Evolutionary conservation across 1,140 invertebrate species (phyloP).

Genomic region (Cydia strobilella): DNA sequence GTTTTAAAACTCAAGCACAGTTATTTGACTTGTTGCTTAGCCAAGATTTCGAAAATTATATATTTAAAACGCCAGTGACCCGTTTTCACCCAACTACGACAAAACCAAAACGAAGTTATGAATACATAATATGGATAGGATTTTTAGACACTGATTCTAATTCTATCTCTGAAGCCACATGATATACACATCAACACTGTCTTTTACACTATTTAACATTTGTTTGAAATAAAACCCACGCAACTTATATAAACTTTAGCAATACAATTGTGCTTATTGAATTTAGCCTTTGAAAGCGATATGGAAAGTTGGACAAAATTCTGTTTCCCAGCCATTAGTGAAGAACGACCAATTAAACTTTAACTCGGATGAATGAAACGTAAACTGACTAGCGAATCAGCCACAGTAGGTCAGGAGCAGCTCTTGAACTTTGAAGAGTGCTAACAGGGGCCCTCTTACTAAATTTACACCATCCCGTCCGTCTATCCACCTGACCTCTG

Average conservation of each 20-base stretch:
- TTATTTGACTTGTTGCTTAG: neutral
- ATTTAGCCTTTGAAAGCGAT: constrained; percentile 20
- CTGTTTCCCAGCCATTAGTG: constrained; percentile 30
- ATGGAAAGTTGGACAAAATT: constrained; percentile 28
- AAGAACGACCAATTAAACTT: constrained; percentile 33
- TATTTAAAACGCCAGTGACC: neutral
- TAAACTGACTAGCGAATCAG: constrained; percentile 17
- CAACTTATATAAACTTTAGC: neutral
- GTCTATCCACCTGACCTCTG: too few relatives aligned
- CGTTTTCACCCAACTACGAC: neutral
- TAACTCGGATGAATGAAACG: constrained; percentile 32
- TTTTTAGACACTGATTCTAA: too few relatives aligned
- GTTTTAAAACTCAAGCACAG: neutral
- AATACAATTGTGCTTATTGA: neutral
- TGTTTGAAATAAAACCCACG: neutral
- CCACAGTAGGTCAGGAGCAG: constrained; percentile 10
- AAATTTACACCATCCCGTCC: too few relatives aligned
- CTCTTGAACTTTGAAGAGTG: neutral
- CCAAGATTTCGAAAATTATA: neutral
- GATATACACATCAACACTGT: neutral
- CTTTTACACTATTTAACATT: neutral
- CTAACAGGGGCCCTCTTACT: too few relatives aligned
- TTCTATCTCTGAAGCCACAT: too few relatives aligned
- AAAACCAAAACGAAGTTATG: too few relatives aligned
- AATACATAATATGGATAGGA: too few relatives aligned